Evolutionary conservation across 1,140 invertebrate species (phyloP).

Genomic region (Drosophila orosa): DNA sequence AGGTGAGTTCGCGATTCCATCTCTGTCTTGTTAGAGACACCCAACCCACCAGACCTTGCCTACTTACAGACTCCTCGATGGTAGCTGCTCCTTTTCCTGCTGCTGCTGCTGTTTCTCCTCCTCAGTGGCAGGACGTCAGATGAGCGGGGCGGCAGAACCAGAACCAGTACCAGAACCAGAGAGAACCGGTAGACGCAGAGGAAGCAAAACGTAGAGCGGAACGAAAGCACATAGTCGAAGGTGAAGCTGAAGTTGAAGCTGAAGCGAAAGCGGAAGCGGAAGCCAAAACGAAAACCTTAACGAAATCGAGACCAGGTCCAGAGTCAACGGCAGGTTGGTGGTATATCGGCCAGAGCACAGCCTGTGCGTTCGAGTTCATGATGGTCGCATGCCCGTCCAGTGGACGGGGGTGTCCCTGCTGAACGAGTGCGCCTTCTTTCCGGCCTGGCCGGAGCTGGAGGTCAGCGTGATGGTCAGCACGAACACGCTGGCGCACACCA

Average conservation of each 20-base stretch:
- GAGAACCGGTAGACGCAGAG: conserved; percentile 26
- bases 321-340: conserved; percentile 19
- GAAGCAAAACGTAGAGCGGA: conserved; percentile 33
- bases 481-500: conserved; percentile 88
- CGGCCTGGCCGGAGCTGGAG: conserved; percentile 86
- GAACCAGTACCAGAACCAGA: conserved; percentile 3
- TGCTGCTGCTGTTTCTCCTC: conserved; percentile 2
- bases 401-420: conserved; percentile 85
- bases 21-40: conserved; percentile 3
- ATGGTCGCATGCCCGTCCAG: conserved; percentile 81
- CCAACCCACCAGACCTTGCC: conserved; percentile 40
- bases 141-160: conserved; percentile 7
- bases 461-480: conserved; percentile 90
- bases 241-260: conserved; percentile 4
- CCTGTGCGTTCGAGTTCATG: conserved; percentile 64
- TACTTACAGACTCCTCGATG: conserved; percentile 57
- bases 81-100: conserved; percentile 18
- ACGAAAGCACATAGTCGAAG: conserved; percentile 32
- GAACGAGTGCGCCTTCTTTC: conserved; percentile 87
- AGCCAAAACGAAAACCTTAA: conserved; percentile 45
- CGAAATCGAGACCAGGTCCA: conserved; percentile 39
- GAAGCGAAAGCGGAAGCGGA: conserved; percentile 46
- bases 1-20: not conserved
- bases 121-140: conserved; percentile 12
- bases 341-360: conserved; percentile 18